Conservation (phyloP, 2,113 vertebrate species). For the Petrocephalus zakoni region DNA sequence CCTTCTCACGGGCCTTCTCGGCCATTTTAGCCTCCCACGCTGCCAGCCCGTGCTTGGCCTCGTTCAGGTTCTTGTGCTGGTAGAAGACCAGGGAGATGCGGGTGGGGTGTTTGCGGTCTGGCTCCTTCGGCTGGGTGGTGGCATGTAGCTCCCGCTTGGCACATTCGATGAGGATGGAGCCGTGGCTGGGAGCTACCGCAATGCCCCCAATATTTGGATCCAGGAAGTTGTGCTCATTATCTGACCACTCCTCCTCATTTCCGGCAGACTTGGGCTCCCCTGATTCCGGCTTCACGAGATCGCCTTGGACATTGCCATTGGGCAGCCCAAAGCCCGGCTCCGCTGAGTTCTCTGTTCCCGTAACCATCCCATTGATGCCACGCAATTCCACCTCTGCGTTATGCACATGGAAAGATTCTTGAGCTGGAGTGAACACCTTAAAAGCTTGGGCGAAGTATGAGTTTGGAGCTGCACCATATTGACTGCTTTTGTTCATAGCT, state of each 20-base stretch:
- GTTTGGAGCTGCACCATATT: slow-evolving; percentile 63
- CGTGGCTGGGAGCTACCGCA: slow-evolving; percentile 88
- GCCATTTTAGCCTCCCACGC: slow-evolving; percentile 97
- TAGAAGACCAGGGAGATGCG: slow-evolving; percentile 96
- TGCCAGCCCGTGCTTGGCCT: slow-evolving; percentile 88
- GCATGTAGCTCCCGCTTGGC: slow-evolving; percentile 94
- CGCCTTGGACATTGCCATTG: slow-evolving; percentile 57
- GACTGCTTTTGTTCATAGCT: slow-evolving; percentile 64
- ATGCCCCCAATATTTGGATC: slow-evolving; percentile 94
- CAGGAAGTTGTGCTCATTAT: slow-evolving; percentile 93
- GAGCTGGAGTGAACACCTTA: slow-evolving; percentile 58
- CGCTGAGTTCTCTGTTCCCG: slow-evolving; percentile 58
- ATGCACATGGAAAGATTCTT: slow-evolving; percentile 72
- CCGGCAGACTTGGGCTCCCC: slow-evolving; percentile 45
- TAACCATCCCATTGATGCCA: slow-evolving; percentile 59
- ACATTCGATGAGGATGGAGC: slow-evolving; percentile 95
- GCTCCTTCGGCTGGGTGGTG: slow-evolving; percentile 86
- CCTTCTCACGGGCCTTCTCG: slow-evolving; percentile 89
- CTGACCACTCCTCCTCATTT: slow-evolving; percentile 87
- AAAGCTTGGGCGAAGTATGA: slow-evolving; percentile 62
- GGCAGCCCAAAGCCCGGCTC: slow-evolving; percentile 53
- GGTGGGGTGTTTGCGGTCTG: slow-evolving; percentile 81
- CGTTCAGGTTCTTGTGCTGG: slow-evolving; percentile 97
- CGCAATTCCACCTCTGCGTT: slow-evolving; percentile 62
- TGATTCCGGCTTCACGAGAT: slow-evolving; percentile 49